Evolutionary conservation across 2,797 vertebrate genomes (phyloP).

Genomic region (Pogoniulus pusillus): DNA sequence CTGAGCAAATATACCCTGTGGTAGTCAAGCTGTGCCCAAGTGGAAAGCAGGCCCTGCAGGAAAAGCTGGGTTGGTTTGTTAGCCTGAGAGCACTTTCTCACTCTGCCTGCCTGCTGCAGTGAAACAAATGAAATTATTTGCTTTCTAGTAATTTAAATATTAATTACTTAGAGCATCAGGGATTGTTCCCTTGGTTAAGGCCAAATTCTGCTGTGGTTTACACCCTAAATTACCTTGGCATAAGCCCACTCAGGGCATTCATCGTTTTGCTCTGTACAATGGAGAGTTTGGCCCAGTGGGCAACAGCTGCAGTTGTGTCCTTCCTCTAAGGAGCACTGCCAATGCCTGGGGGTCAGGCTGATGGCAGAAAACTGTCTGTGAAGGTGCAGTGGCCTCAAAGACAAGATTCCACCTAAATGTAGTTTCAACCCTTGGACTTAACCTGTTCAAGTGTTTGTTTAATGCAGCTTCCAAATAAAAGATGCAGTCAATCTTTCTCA

Average conservation of each 20-base stretch:
- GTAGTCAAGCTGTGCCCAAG: not conserved
- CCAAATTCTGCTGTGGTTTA: not conserved
- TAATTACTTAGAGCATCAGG: not conserved
- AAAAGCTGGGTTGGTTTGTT: not conserved
- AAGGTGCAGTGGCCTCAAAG: not conserved
- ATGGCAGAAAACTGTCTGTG: not conserved
- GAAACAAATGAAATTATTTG: not conserved
- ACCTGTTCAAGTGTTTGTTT: not conserved
- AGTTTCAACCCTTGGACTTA: not conserved
- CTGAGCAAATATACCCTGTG: not conserved
- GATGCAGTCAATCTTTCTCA: not conserved
- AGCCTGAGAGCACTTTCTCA: not conserved
- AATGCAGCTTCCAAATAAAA: not conserved
- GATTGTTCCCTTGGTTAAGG: not conserved
- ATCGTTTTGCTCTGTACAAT: not conserved
- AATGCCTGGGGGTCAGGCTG: not conserved
- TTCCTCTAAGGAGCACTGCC: not conserved
- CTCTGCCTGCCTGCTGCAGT: not conserved
- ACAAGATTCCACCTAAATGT: not conserved
- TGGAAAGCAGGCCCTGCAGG: not conserved
- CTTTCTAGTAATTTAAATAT: not conserved
- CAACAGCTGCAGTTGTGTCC: not conserved
- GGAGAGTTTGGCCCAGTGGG: not conserved
- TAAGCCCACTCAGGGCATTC: not conserved
- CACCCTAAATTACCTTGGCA: not conserved